Conservation (phyloP, 53 echinoderm and acorn worm species). For the Astropecten irregularis region DNA sequence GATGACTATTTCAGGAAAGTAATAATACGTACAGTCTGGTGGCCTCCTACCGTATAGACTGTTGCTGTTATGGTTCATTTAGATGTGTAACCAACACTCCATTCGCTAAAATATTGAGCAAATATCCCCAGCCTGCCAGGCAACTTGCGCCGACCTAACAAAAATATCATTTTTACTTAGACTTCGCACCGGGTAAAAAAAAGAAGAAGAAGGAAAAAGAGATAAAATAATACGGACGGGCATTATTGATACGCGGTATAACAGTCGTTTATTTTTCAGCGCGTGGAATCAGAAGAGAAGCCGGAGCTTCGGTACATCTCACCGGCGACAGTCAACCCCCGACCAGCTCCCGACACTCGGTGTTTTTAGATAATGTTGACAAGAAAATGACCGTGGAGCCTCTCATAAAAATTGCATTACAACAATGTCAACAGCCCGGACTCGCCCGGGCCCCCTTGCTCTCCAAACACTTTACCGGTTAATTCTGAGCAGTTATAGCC, state of each 20-base stretch:
- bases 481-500: conserved; percentile 16
- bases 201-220: too few relatives aligned
- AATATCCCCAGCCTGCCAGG: too few relatives aligned
- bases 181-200: neutral
- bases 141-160: neutral
- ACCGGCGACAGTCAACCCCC: neutral
- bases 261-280: too few relatives aligned
- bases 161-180: conserved; percentile 21
- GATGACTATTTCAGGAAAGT: too few relatives aligned
- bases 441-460: neutral
- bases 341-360: conserved; percentile 21
- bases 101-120: too few relatives aligned
- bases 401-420: conserved; percentile 58
- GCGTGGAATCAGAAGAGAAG: too few relatives aligned
- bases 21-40: too few relatives aligned
- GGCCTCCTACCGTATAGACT: too few relatives aligned
- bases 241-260: too few relatives aligned
- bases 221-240: too few relatives aligned
- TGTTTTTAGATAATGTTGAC: conserved; percentile 53
- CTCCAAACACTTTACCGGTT: conserved; percentile 31
- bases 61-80: too few relatives aligned
- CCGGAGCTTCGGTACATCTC: neutral
- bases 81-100: neutral
- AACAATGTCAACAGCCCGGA: conserved; percentile 50
- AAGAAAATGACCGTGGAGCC: conserved; percentile 49